Evolutionary conservation across 2,113 vertebrate species (phyloP), one percentile per base, ranked within the genome.

Genomic region (Balaenoptera acutorostrata): DNA sequence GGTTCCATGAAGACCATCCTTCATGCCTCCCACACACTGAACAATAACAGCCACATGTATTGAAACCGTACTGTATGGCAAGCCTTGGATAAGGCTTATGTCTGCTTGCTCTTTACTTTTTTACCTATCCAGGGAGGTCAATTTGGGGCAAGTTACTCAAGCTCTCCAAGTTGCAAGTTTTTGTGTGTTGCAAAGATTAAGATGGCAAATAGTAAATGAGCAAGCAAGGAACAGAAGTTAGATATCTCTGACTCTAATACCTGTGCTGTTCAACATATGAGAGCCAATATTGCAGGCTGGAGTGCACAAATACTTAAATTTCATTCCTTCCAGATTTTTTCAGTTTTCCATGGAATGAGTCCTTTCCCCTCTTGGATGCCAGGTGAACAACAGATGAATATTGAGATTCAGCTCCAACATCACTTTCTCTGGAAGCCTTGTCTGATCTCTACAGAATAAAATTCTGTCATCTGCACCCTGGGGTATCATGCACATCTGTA

Each of bases 21-120:
- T 52, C 21, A 2, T 12, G 2, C 6, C 0, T 7, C 18, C 8
- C 4, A 33, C 5, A 82, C 4, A 2, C 0, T 21, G 15, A 31
- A 13, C 18, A 17, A 2, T 13, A 82, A 36, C 3, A 59, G 20
- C 27, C 11, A 3, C 17, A 14, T 10, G 5, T 10, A 25, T 5
- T 8, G 11, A 78, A 20, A 77, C 11, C 63, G 14, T 13, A 14
- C 3, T 27, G 0, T 21, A 5, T 0, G 2, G 31, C 6, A 44
- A 55, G 27, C 4, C 64, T 66, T 46, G 27, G 15, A 1, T 23
- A 15, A 25, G 31, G 0, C 13, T 59, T 36, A 1, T 6, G 4
- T 66, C 49, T 27, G 3, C 13, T 63, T 1, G 0, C 6, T 46
- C 17, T 8, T 29, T 17, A 36, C 3, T 83, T 78, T 69, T 52